Percentiles rank a stretch among this genome's conserved stretches.
These are phyloP conservation scores for Elephas maximus DNA, from an alignment of 2,113 vertebrate species.

Conservation along the genomic window DNA sequence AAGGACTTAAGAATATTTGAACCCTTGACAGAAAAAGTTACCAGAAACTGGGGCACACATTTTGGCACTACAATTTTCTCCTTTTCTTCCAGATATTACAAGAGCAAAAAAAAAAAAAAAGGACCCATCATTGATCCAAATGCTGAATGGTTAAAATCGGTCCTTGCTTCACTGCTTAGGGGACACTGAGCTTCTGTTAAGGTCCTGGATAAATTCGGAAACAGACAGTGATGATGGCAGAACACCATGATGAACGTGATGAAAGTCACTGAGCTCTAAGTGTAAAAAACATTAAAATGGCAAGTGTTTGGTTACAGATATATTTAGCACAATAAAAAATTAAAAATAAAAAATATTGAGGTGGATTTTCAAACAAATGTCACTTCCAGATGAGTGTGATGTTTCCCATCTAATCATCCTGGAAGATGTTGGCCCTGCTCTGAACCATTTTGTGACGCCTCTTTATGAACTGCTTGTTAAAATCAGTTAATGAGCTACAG, in stretches of 20 bases:
- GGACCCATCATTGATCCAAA: background rate
- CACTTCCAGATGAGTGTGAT: background rate
- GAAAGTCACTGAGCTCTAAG: background rate
- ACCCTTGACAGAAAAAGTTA: background rate
- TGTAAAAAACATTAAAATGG: background rate
- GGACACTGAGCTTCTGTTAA: background rate
- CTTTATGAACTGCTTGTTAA: background rate
- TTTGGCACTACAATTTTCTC: background rate
- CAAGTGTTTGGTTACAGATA: background rate
- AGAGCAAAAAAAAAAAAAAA: background rate
- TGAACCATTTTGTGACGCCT: conserved; percentile 1
- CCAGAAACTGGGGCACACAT: background rate
- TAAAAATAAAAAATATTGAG: background rate
- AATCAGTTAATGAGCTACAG: background rate
- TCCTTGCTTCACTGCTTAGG: background rate
- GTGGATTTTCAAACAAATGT: conserved; percentile 29
- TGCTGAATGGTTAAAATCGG: background rate
- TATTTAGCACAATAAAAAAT: background rate
- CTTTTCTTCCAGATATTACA: background rate
- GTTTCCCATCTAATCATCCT: conserved; percentile 21
- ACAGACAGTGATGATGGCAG: background rate
- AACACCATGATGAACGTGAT: background rate
- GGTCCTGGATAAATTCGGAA: background rate
- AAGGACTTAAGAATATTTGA: background rate
- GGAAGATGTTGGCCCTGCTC: background rate